phyloP scores from a whole-genome alignment of 2,113 vertebrate species.

The Alexandromys fortis region DNA sequence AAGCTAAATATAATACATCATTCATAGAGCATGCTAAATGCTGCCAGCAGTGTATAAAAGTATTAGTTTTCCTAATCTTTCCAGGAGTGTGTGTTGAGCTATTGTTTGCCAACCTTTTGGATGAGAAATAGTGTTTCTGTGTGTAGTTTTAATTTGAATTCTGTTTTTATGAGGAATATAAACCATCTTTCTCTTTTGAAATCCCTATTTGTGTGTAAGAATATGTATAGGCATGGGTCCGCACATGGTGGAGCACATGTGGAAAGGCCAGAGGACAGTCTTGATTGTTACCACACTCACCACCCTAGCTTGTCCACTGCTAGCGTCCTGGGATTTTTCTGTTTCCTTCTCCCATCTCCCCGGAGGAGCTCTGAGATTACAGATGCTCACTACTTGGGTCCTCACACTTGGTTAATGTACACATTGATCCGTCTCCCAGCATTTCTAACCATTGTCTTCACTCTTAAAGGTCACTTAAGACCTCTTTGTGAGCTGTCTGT shows the following conservation, averaged over 20 bases:
- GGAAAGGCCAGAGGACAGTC: not conserved
- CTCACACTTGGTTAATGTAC: not conserved
- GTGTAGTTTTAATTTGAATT: slow-evolving; percentile 40
- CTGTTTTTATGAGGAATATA: slow-evolving; percentile 21
- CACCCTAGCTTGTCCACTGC: not conserved
- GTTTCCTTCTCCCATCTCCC: not conserved
- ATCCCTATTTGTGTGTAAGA: not conserved
- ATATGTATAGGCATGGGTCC: not conserved
- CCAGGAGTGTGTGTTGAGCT: not conserved
- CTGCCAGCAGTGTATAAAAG: not conserved
- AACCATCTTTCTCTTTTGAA: slow-evolving; percentile 11
- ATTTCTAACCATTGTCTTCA: not conserved
- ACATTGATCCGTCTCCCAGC: not conserved
- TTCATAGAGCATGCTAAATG: slow-evolving; percentile 24
- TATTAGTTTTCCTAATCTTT: not conserved
- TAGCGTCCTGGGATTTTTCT: not conserved
- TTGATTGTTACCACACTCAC: not conserved
- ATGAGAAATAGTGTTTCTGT: not conserved
- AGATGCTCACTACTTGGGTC: not conserved
- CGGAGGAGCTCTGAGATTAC: not conserved
- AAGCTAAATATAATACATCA: not conserved
- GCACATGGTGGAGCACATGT: not conserved
- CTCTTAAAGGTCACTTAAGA: slow-evolving; percentile 22
- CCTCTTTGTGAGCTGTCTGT: slow-evolving; percentile 11
- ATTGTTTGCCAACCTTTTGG: not conserved